Conservation (phyloP, 2,113 vertebrate species). For the Mellivora capensis region DNA sequence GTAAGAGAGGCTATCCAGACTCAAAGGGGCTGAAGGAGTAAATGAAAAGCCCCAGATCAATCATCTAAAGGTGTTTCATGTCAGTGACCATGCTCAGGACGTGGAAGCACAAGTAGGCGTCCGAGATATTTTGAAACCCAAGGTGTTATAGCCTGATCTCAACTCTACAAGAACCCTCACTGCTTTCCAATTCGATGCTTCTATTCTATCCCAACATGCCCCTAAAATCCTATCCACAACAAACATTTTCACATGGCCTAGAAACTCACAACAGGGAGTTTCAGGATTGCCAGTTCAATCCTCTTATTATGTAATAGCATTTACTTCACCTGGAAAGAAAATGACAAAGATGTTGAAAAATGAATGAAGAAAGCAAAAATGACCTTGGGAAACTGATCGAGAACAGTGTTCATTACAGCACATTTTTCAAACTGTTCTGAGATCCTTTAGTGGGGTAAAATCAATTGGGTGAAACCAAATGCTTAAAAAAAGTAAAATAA, state of each 20-base stretch:
- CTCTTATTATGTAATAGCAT: background rate
- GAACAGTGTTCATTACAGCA: background rate
- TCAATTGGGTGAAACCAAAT: background rate
- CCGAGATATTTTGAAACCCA: background rate
- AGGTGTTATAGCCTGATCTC: background rate
- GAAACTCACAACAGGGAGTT: background rate
- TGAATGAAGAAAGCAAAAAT: background rate
- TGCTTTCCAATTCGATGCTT: background rate
- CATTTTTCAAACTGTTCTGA: background rate
- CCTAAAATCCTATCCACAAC: background rate
- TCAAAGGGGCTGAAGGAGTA: constrained; percentile 1
- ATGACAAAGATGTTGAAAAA: background rate
- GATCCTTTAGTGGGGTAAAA: background rate
- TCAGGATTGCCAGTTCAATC: background rate
- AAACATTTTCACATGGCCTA: background rate
- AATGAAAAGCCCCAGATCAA: constrained; percentile 18
- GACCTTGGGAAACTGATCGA: background rate
- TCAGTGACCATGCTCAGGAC: constrained; percentile 31
- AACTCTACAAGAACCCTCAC: background rate
- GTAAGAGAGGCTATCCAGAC: constrained; percentile 37
- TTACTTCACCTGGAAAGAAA: background rate
- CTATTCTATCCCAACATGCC: background rate
- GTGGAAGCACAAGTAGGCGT: background rate
- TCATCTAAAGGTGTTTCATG: constrained; percentile 46
- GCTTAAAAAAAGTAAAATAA: background rate